phyloP scores from a whole-genome alignment of 37 sponge, comb jelly and placozoan species.

The Agelas oroides region DNA sequence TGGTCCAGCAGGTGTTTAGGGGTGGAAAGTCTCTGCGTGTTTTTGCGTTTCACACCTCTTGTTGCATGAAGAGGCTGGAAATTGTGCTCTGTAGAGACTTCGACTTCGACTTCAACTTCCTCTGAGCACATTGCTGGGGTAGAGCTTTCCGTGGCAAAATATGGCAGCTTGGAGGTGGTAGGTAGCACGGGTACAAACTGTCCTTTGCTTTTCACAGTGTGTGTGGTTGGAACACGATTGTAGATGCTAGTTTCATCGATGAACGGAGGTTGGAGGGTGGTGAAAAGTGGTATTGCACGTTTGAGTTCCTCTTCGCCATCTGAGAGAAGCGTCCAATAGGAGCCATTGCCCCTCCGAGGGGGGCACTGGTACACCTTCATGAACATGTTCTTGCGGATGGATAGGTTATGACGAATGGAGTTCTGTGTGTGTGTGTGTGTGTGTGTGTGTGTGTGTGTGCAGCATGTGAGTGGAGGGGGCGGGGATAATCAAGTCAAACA shows the following conservation, averaged over 20 bases:
- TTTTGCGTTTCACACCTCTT: no score
- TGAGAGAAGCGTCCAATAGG: constrained; percentile 72
- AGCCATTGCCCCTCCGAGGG: constrained; percentile 61
- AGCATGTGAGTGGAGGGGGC: no score
- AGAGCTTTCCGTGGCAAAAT: no score
- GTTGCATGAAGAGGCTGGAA: no score
- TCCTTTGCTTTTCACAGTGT: constrained; percentile 52
- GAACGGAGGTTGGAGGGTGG: constrained; percentile 63
- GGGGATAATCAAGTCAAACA: no score
- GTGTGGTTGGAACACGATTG: constrained; percentile 20
- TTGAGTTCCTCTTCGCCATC: constrained; percentile 71
- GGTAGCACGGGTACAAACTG: constrained; percentile 56
- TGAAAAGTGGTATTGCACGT: constrained; percentile 57
- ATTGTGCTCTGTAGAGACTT: no score
- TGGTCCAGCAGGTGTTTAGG: constrained; percentile 26
- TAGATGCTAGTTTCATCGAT: constrained; percentile 26
- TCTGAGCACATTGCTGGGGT: no score
- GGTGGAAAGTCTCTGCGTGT: not conserved
- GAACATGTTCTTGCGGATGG: constrained; percentile 81
- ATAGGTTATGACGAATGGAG: constrained; percentile 89
- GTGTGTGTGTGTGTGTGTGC: no score
- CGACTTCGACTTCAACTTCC: no score
- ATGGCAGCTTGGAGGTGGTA: no score
- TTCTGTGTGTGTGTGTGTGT: constrained; percentile 46
- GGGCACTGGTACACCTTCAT: constrained; percentile 68